A percentile compares a stretch with the other conserved stretches of the same genome.
phyloP scores from a whole-genome alignment of 2,797 vertebrate species.

The Sebastes vulpes region DNA sequence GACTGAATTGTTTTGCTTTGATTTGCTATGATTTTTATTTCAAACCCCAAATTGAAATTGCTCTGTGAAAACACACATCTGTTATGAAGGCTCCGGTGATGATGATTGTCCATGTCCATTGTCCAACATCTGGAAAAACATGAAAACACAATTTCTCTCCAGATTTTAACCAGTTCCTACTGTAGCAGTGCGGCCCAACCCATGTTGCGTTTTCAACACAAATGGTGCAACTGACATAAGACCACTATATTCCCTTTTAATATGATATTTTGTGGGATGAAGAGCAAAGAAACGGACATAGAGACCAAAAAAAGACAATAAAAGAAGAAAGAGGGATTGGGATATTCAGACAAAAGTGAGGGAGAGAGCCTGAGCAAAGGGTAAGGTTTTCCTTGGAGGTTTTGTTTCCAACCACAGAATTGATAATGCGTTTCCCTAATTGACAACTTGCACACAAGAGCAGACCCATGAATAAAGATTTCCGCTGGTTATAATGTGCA shows the following conservation, averaged over 20 bases:
- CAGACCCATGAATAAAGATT: slow-evolving; percentile 44
- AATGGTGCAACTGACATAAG: neutral
- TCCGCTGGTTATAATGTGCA: slow-evolving; percentile 8
- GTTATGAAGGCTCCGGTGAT: neutral
- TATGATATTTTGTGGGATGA: neutral
- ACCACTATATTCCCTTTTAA: neutral
- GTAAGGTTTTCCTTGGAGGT: slow-evolving; percentile 1
- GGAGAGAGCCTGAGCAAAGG: neutral
- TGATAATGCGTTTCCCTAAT: slow-evolving; percentile 33
- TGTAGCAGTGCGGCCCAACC: neutral
- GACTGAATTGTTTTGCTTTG: neutral
- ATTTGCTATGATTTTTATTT: neutral
- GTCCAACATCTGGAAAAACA: neutral
- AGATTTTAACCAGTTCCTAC: neutral
- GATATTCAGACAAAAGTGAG: neutral
- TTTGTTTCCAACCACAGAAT: slow-evolving; percentile 23
- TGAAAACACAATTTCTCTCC: neutral
- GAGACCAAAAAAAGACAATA: neutral
- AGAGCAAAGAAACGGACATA: neutral
- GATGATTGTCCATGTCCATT: neutral
- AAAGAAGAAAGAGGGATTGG: neutral
- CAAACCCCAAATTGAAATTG: neutral
- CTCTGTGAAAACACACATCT: neutral
- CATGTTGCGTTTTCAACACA: neutral
- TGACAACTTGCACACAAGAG: slow-evolving; percentile 12